Percentiles rank a stretch among this genome's conserved stretches.
phyloP scores from a whole-genome alignment of 2,888 invertebrate genomes.

The Idaea biselata region DNA sequence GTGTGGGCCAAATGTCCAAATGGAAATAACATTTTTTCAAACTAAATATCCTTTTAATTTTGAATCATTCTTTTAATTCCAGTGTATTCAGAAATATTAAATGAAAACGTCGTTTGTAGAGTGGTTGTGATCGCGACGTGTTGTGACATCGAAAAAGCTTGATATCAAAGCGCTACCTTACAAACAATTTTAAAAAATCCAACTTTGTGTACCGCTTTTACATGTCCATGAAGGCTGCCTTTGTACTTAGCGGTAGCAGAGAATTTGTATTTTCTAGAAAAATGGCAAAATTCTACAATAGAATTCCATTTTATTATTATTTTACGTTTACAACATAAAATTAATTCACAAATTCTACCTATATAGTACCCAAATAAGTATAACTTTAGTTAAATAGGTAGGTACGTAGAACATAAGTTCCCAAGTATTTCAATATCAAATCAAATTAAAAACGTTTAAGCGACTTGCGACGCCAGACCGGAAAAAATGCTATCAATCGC shows the following conservation, averaged over 20 bases:
- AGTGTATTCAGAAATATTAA: neutral
- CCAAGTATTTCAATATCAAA: neutral
- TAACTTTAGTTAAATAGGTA: no score
- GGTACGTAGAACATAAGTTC: neutral
- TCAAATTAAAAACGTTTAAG: neutral
- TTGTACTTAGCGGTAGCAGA: slow-evolving; percentile 20
- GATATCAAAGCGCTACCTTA: slow-evolving; percentile 56
- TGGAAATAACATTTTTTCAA: no score
- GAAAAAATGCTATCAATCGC: slow-evolving; percentile 63
- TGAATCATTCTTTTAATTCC: neutral
- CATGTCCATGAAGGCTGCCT: slow-evolving; percentile 45
- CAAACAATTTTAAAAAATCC: slow-evolving; percentile 51
- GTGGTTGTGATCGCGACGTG: slow-evolving; percentile 48
- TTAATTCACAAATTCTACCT: neutral
- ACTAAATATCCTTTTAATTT: no score
- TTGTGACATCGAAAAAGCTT: slow-evolving; percentile 49
- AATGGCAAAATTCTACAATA: slow-evolving; percentile 2
- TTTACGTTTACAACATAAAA: neutral
- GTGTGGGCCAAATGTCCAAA: no score
- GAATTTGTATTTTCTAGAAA: neutral
- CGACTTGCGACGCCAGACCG: slow-evolving; percentile 28
- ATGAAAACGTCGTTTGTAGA: slow-evolving; percentile 26
- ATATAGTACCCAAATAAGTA: no score
- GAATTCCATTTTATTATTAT: neutral
- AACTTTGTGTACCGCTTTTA: slow-evolving; percentile 40